Base-by-base conservation (phyloP, 2,113 vertebrate genomes). In the Ammospiza nelsoni region DNA sequence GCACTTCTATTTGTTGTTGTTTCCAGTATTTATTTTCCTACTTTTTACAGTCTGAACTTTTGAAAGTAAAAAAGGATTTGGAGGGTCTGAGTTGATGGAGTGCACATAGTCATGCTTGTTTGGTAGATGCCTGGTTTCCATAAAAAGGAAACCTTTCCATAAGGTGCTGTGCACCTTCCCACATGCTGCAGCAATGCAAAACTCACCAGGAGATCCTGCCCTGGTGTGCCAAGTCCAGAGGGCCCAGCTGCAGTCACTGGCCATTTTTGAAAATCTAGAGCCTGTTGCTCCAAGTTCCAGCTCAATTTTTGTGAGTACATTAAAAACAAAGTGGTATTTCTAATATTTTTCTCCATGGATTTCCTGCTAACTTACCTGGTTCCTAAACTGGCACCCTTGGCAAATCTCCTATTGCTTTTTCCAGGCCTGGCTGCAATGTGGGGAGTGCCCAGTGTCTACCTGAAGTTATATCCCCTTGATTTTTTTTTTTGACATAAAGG, bases 1-100 rank as follows among this genome's bases (percentile, higher is more conserved):
- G 18, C 44, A 35, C 74, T 96, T 91, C 44, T 81, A 41, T n/a
- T 90, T 92, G 48, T 72, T 87, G 74, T 69, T 59, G 14, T 84
- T 92, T 41, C 63, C 76, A 93, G 43, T 58, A 39, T 93, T 92
- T 77, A 43, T 93, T 90, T 74, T 71, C 43, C 76, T 74, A 66
- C 62, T 77, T 37, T 31, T 37, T 66, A 55, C 71, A 51, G 59
- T 52, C 85, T 85, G 55, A 62, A 61, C 54, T 90, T 90, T 80
- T 2, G 23, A 74, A 49, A 67, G 39, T 28, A 31, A 65, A 49
- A 54, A 52, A 52, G 41, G 29, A 29, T 66, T 80, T 21, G 10
- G 55, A 85, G 44, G 55, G 44, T 25, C 63, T 91, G 39, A 6
- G 55, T 6, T 17, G 59, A 67, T 41, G 41, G 44, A 87, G 33